Evolutionary conservation across 2,113 vertebrate species (phyloP).

Genomic region (Thunnus thynnus): DNA sequence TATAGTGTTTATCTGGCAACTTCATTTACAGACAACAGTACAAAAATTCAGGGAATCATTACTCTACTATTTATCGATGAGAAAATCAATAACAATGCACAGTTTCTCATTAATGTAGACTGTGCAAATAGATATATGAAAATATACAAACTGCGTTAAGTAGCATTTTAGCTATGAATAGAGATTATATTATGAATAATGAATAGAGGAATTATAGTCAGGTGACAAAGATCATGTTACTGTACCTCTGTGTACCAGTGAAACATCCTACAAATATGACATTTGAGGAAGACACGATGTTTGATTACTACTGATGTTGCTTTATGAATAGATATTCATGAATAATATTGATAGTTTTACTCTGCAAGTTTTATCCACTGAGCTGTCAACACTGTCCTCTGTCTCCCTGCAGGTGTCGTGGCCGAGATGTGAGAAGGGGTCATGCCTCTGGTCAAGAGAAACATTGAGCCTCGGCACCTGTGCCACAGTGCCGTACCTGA

Average conservation of each 20-base stretch:
- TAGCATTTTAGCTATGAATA: no score
- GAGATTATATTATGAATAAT: no score
- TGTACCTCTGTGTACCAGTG: no score
- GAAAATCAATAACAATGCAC: not conserved
- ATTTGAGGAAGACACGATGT: not conserved
- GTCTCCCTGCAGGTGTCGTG: conserved; percentile 35
- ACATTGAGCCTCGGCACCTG: conserved; percentile 93
- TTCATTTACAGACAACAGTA: not conserved
- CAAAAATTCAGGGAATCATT: not conserved
- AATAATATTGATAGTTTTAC: not conserved
- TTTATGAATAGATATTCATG: not conserved
- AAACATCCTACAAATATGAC: no score
- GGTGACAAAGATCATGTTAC: no score
- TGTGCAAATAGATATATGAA: not conserved
- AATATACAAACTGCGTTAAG: no score
- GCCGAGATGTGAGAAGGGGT: conserved; percentile 65
- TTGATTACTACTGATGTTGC: not conserved
- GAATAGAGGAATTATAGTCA: no score
- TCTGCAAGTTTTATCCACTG: not conserved
- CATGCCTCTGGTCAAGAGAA: conserved; percentile 97
- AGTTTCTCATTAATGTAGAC: not conserved
- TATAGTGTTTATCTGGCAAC: not conserved
- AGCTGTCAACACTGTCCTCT: conserved; percentile 19
- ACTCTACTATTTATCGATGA: not conserved
- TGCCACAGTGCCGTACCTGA: conserved; percentile 91